Conservation (phyloP, 2,797 vertebrate species). For the Hypotaenidia okinawae region DNA sequence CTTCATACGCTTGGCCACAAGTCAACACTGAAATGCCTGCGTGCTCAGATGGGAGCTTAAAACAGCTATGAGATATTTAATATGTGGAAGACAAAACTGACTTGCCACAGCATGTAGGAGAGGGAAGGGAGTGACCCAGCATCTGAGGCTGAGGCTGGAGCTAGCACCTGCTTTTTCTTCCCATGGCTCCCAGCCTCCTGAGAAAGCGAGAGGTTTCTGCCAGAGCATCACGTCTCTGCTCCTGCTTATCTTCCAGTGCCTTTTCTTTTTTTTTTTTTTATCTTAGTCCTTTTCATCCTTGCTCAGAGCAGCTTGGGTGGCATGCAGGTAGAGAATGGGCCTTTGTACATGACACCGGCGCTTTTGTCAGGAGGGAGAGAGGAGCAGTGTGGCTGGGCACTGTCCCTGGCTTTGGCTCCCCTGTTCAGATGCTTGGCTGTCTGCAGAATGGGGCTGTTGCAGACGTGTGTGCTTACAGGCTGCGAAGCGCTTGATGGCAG, state of each 20-base stretch:
- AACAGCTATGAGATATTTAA: background rate
- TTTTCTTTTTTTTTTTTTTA: background rate
- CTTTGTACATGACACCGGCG: background rate
- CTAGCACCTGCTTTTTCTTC: background rate
- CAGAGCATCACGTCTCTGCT: background rate
- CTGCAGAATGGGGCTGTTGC: background rate
- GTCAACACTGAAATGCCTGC: background rate
- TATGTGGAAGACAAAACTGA: background rate
- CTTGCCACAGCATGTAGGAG: background rate
- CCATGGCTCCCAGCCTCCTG: background rate
- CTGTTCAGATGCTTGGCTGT: background rate
- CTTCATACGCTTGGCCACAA: slow-evolving; percentile 18
- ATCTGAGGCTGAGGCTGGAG: background rate
- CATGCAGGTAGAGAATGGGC: background rate
- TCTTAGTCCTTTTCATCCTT: background rate
- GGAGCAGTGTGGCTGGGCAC: background rate
- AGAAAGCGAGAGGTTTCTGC: background rate
- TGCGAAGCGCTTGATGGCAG: accelerated
- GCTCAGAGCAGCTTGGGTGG: background rate
- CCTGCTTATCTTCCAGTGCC: background rate
- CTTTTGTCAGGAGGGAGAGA: background rate
- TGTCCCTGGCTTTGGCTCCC: background rate
- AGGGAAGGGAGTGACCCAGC: background rate
- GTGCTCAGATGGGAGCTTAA: slow-evolving; percentile 21
- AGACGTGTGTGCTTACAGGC: background rate